Conservation (phyloP, 37 sponge, comb jelly and placozoan genomes). For the Beroe forskalii region DNA sequence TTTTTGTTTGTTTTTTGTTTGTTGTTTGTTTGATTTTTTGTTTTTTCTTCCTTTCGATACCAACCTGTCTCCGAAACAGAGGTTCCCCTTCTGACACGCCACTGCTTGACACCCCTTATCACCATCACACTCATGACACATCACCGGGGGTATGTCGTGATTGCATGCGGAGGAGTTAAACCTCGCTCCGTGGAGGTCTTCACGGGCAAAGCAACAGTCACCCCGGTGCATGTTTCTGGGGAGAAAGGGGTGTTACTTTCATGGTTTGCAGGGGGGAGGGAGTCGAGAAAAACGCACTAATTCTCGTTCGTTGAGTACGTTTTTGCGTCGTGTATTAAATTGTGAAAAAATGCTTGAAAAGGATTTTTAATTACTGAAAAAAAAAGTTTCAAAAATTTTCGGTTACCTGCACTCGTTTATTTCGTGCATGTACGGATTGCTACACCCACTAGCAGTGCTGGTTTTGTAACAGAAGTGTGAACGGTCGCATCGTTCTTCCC, state of each 20-base stretch:
- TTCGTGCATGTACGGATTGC: constrained; percentile 61
- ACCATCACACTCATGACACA: constrained; percentile 13
- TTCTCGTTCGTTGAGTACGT: no score
- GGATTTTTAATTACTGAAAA: no score
- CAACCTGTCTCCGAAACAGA: constrained; percentile 54
- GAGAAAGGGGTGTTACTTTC: background rate
- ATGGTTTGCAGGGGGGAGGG: no score
- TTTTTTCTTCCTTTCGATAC: background rate
- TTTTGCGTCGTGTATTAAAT: no score
- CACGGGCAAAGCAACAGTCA: constrained; percentile 50
- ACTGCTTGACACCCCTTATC: background rate
- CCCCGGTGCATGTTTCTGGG: constrained; percentile 25
- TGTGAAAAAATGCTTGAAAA: no score
- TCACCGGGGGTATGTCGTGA: background rate
- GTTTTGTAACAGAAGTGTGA: constrained; percentile 57
- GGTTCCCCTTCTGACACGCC: background rate
- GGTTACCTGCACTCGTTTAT: constrained; percentile 39
- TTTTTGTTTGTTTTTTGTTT: no score
- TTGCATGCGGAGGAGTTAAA: constrained; percentile 2
- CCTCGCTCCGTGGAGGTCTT: constrained; percentile 15
- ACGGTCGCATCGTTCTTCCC: constrained; percentile 37
- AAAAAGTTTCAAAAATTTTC: no score
- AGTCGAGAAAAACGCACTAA: no score
- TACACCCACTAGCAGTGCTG: constrained; percentile 41
- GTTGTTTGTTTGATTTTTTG: background rate